Base-by-base conservation (phyloP, 2,797 vertebrate species). In the Cheirogaleus major region DNA sequence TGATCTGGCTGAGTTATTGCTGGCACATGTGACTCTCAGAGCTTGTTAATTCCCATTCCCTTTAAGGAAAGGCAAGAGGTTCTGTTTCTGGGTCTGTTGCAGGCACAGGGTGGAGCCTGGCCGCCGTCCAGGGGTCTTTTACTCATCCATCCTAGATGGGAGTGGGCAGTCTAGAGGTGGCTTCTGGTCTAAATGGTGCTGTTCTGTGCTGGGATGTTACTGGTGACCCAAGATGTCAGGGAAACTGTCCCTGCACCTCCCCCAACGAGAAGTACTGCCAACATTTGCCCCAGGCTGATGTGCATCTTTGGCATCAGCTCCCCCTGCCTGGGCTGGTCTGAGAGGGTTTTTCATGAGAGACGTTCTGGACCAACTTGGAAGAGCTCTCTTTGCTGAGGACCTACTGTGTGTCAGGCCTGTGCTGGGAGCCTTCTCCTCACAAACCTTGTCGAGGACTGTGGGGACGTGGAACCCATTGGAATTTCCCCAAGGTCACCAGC, bases 11-110 rank as follows among this genome's bases (percentile, higher is more conserved):
- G 82, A 87, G 89, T 83, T 30, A 35, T 27, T 72, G 79, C 48
- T 69, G 88, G 80, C 17, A 0, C 70, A 43, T 63, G 57, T 87
- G 93, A 91, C 69, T 85, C 43, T 38, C 3, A 8, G 32, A 85
- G 83, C 52, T 52, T 78, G 69, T 90, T 65, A 22, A n/a, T 82
- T 95, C 85, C 17, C 90, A 78, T 83, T 95, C 79, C 92, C 95
- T 96, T 95, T 95, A 96, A 92, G 95, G 96, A 55, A 87, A 94
- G 91, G 59, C 88, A 27, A n/a, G 76, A 15, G 5, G 7, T 69
- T 65, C 17, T 89, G 86, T 79, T 22, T 91, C 67, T 32, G 41
- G 75, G 84, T 75, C 69, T 3, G 7, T 25, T 35, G 84, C 43
- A 50, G 75, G 57, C n/a, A 45, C 32, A 23, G 41, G 72, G 41